Evolutionary conservation across 2,888 invertebrate genomes (phyloP).

Genomic region (Dicyrtoma fusca): DNA sequence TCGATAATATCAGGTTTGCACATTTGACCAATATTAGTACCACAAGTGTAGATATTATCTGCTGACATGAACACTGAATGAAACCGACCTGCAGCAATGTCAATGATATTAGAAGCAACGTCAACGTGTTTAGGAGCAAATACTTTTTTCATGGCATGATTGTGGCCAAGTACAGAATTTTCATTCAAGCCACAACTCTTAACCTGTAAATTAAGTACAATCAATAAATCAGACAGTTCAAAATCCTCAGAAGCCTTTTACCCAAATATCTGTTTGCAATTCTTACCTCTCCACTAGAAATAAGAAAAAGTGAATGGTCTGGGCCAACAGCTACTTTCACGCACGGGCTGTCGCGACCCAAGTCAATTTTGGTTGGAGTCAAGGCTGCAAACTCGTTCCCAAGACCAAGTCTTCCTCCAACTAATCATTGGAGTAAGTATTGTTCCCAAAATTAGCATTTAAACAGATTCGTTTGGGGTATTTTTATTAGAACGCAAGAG

Average conservation of each 20-base stretch:
- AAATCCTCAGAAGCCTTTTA: too few species aligned
- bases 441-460: too few species aligned
- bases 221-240: background rate
- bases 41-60: constrained; percentile 74
- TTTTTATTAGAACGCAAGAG: too few species aligned
- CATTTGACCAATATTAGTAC: constrained; percentile 79
- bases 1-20: constrained; percentile 66
- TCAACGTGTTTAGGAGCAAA: constrained; percentile 56
- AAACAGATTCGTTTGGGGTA: too few species aligned
- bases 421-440: too few species aligned
- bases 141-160: constrained; percentile 25
- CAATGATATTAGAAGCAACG: constrained; percentile 57
- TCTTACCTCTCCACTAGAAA: constrained; percentile 67
- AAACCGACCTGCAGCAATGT: constrained; percentile 71
- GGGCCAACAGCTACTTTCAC: constrained; percentile 65
- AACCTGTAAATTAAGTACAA: constrained; percentile 60
- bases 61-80: constrained; percentile 72
- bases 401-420: constrained; percentile 75
- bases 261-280: background rate
- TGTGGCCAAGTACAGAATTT: constrained; percentile 68
- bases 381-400: constrained; percentile 65
- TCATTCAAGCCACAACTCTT: constrained; percentile 70
- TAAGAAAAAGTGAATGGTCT: constrained; percentile 71
- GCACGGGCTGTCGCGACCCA: constrained; percentile 60
- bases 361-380: constrained; percentile 62